phyloP scores from a whole-genome alignment of 1,140 invertebrate genomes.

The Halictus rubicundus region DNA sequence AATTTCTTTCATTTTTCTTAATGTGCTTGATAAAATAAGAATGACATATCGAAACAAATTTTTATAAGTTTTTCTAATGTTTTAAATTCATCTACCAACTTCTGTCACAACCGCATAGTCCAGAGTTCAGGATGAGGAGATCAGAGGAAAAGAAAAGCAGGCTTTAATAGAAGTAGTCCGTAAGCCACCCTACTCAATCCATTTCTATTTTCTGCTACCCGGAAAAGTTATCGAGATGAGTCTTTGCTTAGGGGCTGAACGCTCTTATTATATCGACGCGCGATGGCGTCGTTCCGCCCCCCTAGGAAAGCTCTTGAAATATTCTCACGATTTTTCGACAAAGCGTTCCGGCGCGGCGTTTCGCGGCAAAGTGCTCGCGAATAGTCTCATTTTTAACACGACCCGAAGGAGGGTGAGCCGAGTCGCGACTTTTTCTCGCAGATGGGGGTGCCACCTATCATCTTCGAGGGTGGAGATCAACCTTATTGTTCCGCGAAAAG shows the following conservation, averaged over 20 bases:
- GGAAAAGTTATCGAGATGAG: slow-evolving; percentile 43
- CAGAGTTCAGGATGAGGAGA: no score
- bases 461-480: neutral
- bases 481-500: neutral
- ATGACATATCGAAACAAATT: no score
- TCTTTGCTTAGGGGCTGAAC: slow-evolving; percentile 23
- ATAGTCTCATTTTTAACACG: slow-evolving; percentile 73
- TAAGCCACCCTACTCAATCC: slow-evolving; percentile 44
- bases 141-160: neutral
- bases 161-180: neutral
- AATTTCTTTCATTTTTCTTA: no score
- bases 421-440: slow-evolving; percentile 4
- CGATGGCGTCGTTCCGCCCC: slow-evolving; percentile 16
- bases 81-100: no score
- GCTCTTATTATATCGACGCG: slow-evolving; percentile 61
- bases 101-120: no score
- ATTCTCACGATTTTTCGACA: slow-evolving; percentile 73
- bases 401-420: neutral
- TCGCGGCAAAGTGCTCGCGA: slow-evolving; percentile 72
- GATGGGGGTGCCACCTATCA: slow-evolving; percentile 1
- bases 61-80: no score
- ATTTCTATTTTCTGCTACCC: slow-evolving; percentile 46
- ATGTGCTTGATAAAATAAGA: no score
- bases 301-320: slow-evolving; percentile 68
- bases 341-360: slow-evolving; percentile 62